Base-by-base conservation (phyloP, 1,140 invertebrate species). In the Bombus balteatus region DNA sequence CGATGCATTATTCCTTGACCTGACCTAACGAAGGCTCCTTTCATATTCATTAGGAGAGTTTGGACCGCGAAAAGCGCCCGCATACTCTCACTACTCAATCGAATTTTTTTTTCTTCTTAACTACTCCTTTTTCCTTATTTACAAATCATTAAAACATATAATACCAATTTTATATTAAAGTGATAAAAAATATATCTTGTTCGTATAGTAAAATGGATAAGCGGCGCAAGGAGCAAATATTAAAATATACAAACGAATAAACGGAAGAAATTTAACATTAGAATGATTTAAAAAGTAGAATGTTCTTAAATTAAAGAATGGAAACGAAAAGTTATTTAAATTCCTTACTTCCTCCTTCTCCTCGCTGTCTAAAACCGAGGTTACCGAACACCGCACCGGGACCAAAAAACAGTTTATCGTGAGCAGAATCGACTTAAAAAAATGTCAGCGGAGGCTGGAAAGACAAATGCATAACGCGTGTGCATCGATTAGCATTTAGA, bases 1-100 rank as follows among this genome's bases (percentile, higher is more conserved):
- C 92, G 91, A 94, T 86, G 85, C 92, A 95, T 95, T 95, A 95
- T 95, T 94, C 93, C 94, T 95, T 95, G 94, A 95, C 94, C 94
- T 94, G 94, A 94, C 93, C 94, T 91, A 95, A 94, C 91, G 91
- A 91, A 93, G 91, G 88, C 90, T 91, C 91, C 92, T 94, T 94
- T 94, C 92, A 94, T 95, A 95, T 95, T 95, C 93, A 94, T 95
- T 93, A 93, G 4, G 43, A 47, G 43, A 47, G 53, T 86, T 89
- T 79, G 79, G 84, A 59, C 80, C 75, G 87, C 81, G 47, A 80
- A 83, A 88, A 74, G 57, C 65, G 47, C 18, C 53, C 53, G 57
- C 34, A 43, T 73, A 41, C 32, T 37, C 28, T 15, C 18, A 2
- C 9, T 22, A 13, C 22, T n/a, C 75, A 1, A 9, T 28, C n/a